Base-by-base conservation (phyloP, 2,888 invertebrate genomes). In the Petrophora chlorosata region DNA sequence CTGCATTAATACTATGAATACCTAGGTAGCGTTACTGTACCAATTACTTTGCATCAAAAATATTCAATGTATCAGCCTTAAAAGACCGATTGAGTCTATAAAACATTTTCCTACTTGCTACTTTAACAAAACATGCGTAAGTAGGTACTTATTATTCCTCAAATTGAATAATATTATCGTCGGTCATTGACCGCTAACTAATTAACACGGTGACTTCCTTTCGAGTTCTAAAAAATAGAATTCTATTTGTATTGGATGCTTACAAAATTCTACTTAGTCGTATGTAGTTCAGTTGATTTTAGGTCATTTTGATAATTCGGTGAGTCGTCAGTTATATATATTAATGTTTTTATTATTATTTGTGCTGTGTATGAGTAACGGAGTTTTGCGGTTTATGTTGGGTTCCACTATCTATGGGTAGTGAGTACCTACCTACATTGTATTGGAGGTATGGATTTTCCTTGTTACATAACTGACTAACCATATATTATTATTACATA, bases 151-250 rank as follows among this genome's bases (percentile, higher is more conserved):
- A 14, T 41, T 39, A 52, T 50, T 57, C 59, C 58, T 40, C 59
- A 60, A 66, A 70, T 70, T 65, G 60, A 75, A 70, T 79, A 72
- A 75, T 65, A 66, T 33, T 28, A 48, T 68, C 69, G 59, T 49
- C 66, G 67, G 79, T 80, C 82, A 77, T 76, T 65, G 82, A 76
- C 79, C 82, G 72, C 71, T 61, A 59, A 70, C 67, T 73, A 78
- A 82, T 81, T 82, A 84, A 83, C 83, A 82, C 82, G 81, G 82
- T 82, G 70, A 85, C 85, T 79, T 70, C 73, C 72, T 76, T 85
- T 72, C 55, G 65, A 75, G 73, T 72, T 73, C 66, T 65, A 73
- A 79, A 79, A 79, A 75, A 65, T 61, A 59, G 17, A 43, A 53
- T 67, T 70, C 69, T 73, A 66, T 70, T 72, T 65, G 62, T 61